A percentile compares a stretch with the other conserved stretches of the same genome.
Conservation (phyloP, 2,888 invertebrate genomes). For the Patella depressa region DNA sequence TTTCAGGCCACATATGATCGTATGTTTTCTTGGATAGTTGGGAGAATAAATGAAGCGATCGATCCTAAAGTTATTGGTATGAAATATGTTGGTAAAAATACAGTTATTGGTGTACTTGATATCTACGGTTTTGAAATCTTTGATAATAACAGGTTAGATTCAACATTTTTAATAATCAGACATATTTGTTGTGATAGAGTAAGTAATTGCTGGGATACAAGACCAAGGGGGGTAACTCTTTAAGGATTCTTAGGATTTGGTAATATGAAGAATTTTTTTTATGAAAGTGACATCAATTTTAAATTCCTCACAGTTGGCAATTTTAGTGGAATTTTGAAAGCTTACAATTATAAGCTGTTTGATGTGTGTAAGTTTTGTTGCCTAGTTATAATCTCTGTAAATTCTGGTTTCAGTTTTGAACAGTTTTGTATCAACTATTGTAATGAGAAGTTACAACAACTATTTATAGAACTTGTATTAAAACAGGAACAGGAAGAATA, state of each 20-base stretch:
- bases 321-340: no score
- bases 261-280: no score
- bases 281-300: no score
- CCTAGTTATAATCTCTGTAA: no score
- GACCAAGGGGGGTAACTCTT: no score
- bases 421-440: conserved; percentile 99
- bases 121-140: conserved; percentile 99
- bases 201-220: no score
- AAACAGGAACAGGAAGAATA: conserved; percentile 99
- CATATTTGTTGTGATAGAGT: background rate
- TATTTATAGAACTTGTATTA: conserved; percentile 96
- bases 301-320: no score
- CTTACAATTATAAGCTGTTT: no score
- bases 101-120: conserved; percentile 94
- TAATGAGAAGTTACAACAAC: conserved; percentile 97
- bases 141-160: conserved; percentile 86
- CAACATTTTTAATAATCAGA: background rate
- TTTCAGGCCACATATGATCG: conserved; percentile 90
- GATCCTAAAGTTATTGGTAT: conserved; percentile 77
- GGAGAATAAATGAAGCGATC: conserved; percentile 91
- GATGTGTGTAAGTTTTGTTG: no score
- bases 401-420: conserved; percentile 78
- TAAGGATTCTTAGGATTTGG: no score
- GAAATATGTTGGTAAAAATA: conserved; percentile 77
- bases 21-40: conserved; percentile 94